Base-by-base conservation (phyloP, 2,888 invertebrate genomes). In the Thereva nobilitata region DNA sequence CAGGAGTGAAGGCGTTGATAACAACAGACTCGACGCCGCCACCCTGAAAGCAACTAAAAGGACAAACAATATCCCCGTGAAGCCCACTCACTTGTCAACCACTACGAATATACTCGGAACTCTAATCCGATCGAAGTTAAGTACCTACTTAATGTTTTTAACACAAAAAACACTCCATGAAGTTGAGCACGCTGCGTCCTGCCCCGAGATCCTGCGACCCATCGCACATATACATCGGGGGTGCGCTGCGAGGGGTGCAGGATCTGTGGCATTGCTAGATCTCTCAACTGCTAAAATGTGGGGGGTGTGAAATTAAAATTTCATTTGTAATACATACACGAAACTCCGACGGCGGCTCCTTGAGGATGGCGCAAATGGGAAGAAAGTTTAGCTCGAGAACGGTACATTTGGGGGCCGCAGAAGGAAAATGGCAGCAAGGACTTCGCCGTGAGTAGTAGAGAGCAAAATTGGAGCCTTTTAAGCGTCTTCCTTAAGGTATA, bases 61-160 rank as follows among this genome's bases (percentile, higher is more conserved):
- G 23, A 23, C 23, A 23, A 23, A 23, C 23, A 23, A 23, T 23
- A 23, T 59, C 37, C 12, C 50, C 9, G 35, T 6, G 37, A 35
- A 10, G 37, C 57, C 45, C 57, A 56, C 44, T 56, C 44, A 56
- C 56, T 42, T 56, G 56, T 34, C 59, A 59, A 61, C 61, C 61
- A 49, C 50, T 63, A 65, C 44, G 52, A 67, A 67, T 69, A 69
- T 67, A 69, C 68, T 70, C 67, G 53, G 59, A 70, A 56, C 68
- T 71, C 68, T 72, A 73, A 73, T 73, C 73, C 73, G 73, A 73
- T 73, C 72, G 72, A 71, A 73, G 73, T 72, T 73, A 73, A 72
- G 73, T 72, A 73, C 64, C 12, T 73, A 73, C 73, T 73, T 73
- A 72, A 71, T 73, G 72, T 72, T 72, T 72, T 71, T 72, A 72